A percentile compares a stretch with the other conserved stretches of the same genome.
Conservation (phyloP, 2,797 vertebrate species). For the Acrocephalus scirpaceus region DNA sequence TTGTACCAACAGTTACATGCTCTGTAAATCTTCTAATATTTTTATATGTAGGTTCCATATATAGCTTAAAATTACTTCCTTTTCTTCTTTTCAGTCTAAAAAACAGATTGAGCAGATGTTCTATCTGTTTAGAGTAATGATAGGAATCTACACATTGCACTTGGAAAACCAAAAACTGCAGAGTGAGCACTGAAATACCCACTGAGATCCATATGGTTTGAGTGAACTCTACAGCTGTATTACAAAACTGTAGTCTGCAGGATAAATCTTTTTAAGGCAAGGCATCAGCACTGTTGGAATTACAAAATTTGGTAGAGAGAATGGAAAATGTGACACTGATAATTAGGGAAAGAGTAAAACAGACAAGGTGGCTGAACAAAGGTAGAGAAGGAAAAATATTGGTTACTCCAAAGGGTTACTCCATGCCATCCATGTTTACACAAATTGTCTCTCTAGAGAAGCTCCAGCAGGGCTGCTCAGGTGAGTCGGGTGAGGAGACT, state of each 20-base stretch:
- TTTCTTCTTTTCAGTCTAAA: background rate
- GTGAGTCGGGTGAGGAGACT: background rate
- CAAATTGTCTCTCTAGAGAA: background rate
- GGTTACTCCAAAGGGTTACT: background rate
- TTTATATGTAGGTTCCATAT: background rate
- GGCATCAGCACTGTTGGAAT: background rate
- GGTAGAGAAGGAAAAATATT: background rate
- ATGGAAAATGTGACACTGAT: background rate
- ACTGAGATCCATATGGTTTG: constrained; percentile 17
- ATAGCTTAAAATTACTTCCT: background rate
- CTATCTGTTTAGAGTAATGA: background rate
- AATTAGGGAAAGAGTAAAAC: background rate
- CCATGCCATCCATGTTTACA: background rate
- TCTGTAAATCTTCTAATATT: background rate
- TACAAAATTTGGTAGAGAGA: background rate
- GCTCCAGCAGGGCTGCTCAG: background rate
- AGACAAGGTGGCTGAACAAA: background rate
- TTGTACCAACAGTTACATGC: constrained; percentile 43
- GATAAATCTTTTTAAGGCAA: background rate
- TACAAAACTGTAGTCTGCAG: background rate
- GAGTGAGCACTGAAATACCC: constrained; percentile 8
- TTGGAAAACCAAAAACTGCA: constrained; percentile 18
- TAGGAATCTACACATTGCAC: background rate
- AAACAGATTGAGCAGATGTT: constrained; percentile 8
- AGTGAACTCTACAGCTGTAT: background rate